Evolutionary conservation across 1,140 invertebrate genomes (phyloP).

Genomic region (Battus philenor): DNA sequence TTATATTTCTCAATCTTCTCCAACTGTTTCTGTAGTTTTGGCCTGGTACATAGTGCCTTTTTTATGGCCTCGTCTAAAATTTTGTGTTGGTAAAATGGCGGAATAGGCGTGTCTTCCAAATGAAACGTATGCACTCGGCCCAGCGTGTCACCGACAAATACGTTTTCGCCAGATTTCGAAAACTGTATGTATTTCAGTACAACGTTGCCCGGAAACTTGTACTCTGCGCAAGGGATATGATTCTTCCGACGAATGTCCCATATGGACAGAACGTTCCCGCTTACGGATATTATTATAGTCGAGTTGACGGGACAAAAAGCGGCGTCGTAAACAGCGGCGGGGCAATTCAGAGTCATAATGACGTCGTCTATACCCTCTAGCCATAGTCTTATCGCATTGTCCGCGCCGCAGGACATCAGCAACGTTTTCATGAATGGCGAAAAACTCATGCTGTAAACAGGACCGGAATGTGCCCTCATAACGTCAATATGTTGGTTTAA

Average conservation of each 20-base stretch:
- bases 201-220: conserved; percentile 58
- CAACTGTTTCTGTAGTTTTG: conserved; percentile 77
- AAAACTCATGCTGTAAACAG: conserved; percentile 85
- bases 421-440: conserved; percentile 87
- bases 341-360: conserved; percentile 78
- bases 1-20: conserved; percentile 68
- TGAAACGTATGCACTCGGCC: conserved; percentile 81
- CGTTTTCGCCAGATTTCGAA: conserved; percentile 79
- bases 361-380: conserved; percentile 80
- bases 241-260: conserved; percentile 84
- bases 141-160: conserved; percentile 80
- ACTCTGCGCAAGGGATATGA: conserved; percentile 79
- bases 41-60: conserved; percentile 79
- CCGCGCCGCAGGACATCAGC: conserved; percentile 89
- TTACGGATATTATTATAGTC: conserved; percentile 87
- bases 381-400: conserved; percentile 89
- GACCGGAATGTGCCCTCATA: conserved; percentile 86
- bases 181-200: conserved; percentile 77
- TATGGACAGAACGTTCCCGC: conserved; percentile 81
- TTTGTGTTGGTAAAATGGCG: conserved; percentile 79
- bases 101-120: conserved; percentile 81
- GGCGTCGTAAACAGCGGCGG: conserved; percentile 80
- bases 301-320: conserved; percentile 89
- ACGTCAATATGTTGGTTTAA: conserved; percentile 82
- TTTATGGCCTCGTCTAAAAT: conserved; percentile 78